Conservation (phyloP, 2,113 vertebrate genomes). For the Castor canadensis region DNA sequence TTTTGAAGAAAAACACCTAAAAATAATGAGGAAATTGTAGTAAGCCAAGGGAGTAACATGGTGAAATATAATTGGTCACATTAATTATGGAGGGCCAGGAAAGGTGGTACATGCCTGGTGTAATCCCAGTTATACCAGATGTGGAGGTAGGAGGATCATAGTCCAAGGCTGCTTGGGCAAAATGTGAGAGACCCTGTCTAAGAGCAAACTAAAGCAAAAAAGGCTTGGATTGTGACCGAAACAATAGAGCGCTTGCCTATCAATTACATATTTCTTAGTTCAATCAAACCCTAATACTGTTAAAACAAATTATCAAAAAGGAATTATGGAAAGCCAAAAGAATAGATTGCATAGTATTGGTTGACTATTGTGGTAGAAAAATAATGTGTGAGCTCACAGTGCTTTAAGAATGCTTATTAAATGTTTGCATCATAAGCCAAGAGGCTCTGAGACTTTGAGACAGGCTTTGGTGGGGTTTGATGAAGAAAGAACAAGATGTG, state of each 20-base stretch:
- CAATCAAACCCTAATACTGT: too few relatives aligned
- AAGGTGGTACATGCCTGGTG: too few relatives aligned
- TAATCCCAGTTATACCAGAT: too few relatives aligned
- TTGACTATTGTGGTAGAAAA: not conserved
- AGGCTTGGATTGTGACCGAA: too few relatives aligned
- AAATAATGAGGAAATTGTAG: not conserved
- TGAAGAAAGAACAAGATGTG: not conserved
- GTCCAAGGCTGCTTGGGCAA: too few relatives aligned
- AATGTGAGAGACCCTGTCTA: too few relatives aligned
- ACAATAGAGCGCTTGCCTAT: too few relatives aligned
- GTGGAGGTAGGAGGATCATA: too few relatives aligned
- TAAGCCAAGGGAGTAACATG: not conserved
- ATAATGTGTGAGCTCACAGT: not conserved
- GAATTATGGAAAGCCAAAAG: not conserved
- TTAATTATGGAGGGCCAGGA: too few relatives aligned
- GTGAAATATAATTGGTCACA: not conserved
- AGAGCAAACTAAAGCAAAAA: too few relatives aligned
- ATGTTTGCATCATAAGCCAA: not conserved
- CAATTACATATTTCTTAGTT: too few relatives aligned
- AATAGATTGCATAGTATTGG: not conserved
- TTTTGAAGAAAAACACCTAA: not conserved
- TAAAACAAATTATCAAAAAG: not conserved
- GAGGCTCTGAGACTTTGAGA: constrained; percentile 4
- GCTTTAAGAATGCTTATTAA: not conserved
- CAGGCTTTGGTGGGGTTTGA: not conserved